These are phyloP conservation scores for Laothoe populi DNA, from an alignment of 2,888 invertebrate species.

Conservation along the genomic window DNA sequence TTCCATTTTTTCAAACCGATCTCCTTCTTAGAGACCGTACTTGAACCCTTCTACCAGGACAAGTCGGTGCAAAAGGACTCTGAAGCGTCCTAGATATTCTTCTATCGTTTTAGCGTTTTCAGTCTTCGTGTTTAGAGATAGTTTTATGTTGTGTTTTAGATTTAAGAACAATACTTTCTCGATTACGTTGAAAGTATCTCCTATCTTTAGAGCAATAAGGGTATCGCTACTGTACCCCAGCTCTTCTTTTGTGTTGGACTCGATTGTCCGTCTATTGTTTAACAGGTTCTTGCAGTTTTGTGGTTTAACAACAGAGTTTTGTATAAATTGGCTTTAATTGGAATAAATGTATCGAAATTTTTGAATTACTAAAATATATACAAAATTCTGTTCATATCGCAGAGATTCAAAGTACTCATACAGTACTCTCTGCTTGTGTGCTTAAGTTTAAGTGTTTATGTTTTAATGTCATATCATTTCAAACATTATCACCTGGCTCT, in stretches of 20 bases:
- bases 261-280: slow-evolving; percentile 44
- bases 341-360: neutral
- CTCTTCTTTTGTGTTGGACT: slow-evolving; percentile 54
- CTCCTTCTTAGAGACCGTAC: slow-evolving; percentile 56
- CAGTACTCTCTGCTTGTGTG: slow-evolving; percentile 66
- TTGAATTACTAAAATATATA: slow-evolving; percentile 27
- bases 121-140: slow-evolving; percentile 46
- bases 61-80: slow-evolving; percentile 72
- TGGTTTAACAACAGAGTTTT: slow-evolving; percentile 32
- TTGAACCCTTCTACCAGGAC: slow-evolving; percentile 77
- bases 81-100: slow-evolving; percentile 56
- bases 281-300: slow-evolving; percentile 44
- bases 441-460: slow-evolving; percentile 36
- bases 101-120: slow-evolving; percentile 51
- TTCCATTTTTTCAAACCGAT: slow-evolving; percentile 55
- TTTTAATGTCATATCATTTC: slow-evolving; percentile 18
- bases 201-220: slow-evolving; percentile 55
- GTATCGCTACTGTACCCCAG: slow-evolving; percentile 71
- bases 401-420: slow-evolving; percentile 71
- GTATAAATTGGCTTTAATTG: slow-evolving; percentile 13
- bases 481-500: neutral
- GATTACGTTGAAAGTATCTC: slow-evolving; percentile 42
- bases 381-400: slow-evolving; percentile 52
- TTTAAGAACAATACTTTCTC: slow-evolving; percentile 36
- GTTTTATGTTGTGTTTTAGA: slow-evolving; percentile 54